These are phyloP conservation scores for Eira barbara DNA, from an alignment of 2,113 vertebrate species.

Conservation along the genomic window DNA sequence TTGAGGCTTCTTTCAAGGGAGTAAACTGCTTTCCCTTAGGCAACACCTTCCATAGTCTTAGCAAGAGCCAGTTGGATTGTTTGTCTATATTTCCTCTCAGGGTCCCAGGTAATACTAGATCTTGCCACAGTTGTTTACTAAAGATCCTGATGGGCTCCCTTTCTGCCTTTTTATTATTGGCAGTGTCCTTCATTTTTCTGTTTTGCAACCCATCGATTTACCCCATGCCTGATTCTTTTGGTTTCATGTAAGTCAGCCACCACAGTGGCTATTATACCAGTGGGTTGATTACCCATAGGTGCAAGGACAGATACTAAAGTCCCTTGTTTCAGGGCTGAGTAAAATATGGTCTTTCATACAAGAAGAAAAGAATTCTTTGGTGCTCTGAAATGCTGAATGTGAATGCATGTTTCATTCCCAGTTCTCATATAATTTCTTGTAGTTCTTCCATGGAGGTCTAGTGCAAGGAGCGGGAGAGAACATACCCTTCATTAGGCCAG, in stretches of 20 bases:
- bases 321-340: background rate
- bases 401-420: background rate
- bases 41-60: background rate
- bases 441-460: background rate
- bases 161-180: background rate
- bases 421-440: background rate
- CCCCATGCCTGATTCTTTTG: background rate
- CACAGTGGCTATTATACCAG: background rate
- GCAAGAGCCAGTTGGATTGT: background rate
- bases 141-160: background rate
- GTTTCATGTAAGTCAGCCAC: background rate
- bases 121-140: background rate
- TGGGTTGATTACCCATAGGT: background rate
- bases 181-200: background rate
- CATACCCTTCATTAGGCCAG: background rate
- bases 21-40: background rate
- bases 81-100: background rate
- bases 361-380: background rate
- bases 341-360: background rate
- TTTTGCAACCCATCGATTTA: background rate
- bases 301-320: background rate
- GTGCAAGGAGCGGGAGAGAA: background rate
- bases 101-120: background rate
- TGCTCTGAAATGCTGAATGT: background rate
- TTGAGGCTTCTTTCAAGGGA: background rate